Evolutionary conservation across 1,140 invertebrate genomes (phyloP), one percentile per base, ranked within the genome.

Genomic region (Drosophila nigromelanica): DNA sequence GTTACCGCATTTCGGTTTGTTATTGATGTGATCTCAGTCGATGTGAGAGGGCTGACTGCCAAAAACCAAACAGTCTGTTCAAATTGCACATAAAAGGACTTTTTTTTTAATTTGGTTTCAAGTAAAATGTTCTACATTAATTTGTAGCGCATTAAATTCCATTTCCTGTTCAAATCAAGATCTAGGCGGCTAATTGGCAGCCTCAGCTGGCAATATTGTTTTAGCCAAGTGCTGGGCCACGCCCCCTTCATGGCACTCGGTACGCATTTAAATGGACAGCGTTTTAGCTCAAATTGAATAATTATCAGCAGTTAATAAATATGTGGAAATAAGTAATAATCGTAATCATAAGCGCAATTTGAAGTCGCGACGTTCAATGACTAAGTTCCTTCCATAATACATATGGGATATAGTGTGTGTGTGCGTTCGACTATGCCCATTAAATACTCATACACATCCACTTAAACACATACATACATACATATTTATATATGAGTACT

Each of bases 261-360:
- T 12, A 33, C 27, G 48, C 48, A 51, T 51, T 56, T 11, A 42
- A 56, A 42, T 33, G 18, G 30, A n/a, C 42, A 64, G 24, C 59
- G n/a, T 74, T 70, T 69, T 75, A 78, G 71, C 77, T 80, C 51
- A 80, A 80, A 72, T 63, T 80, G 72, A 64, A 70, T 81, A 78
- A 81, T 76, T 81, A 81, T 67, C 70, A 80, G 69, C 55, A 69
- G 50, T 74, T 81, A 71, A 87, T 78, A 75, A 78, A 73, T 83
- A 60, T 63, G 30, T 30, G 48, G 15, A 72, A 59, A 64, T 27
- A 55, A 68, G 40, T 59, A 63, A 75, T 52, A 68, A 78, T 71
- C 61, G 63, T 63, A 79, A 75, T 62, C 76, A 80, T 76, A 76
- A 67, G 67, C 78, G 60, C 78, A 87, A 76, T 61, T 75, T 69